Conservation (phyloP, 2,797 vertebrate genomes). For the Aphelocoma californica region DNA sequence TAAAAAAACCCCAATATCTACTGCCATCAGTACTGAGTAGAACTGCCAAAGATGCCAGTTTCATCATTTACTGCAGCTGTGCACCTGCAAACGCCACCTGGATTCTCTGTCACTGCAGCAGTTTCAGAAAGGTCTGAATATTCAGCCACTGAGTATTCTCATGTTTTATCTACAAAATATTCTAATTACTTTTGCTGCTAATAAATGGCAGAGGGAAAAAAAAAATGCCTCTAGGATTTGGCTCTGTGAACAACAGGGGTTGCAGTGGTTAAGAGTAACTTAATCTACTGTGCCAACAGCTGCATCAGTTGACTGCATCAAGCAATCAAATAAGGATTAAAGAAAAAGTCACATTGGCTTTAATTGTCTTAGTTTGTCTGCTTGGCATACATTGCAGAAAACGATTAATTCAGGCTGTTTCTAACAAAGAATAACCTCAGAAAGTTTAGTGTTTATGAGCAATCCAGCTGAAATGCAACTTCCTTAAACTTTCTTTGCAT, state of each 20-base stretch:
- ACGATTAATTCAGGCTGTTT: conserved; percentile 24
- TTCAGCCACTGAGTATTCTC: conserved; percentile 7
- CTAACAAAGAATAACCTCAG: not conserved
- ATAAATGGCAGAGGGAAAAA: conserved; percentile 26
- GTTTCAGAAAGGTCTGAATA: conserved; percentile 30
- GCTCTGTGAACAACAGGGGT: conserved; percentile 3
- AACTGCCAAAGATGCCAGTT: conserved; percentile 19
- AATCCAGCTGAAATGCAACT: not conserved
- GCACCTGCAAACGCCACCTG: conserved; percentile 43
- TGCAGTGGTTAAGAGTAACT: conserved; percentile 47
- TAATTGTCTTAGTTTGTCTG: conserved; percentile 44
- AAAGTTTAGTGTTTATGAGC: not conserved
- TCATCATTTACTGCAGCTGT: conserved; percentile 45
- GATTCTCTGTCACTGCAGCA: conserved; percentile 24
- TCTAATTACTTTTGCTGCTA: conserved; percentile 51
- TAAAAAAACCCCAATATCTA: not conserved
- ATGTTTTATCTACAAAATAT: conserved; percentile 29
- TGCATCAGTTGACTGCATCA: conserved; percentile 44
- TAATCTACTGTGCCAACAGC: conserved; percentile 33
- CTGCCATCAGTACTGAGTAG: not conserved
- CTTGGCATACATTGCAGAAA: conserved; percentile 34
- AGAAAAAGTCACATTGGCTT: conserved; percentile 41
- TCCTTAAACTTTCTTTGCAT: not conserved
- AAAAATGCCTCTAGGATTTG: conserved; percentile 6
- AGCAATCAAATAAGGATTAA: conserved; percentile 66